phyloP scores from a whole-genome alignment of 2,888 invertebrate species.

The Lysandra coridon region DNA sequence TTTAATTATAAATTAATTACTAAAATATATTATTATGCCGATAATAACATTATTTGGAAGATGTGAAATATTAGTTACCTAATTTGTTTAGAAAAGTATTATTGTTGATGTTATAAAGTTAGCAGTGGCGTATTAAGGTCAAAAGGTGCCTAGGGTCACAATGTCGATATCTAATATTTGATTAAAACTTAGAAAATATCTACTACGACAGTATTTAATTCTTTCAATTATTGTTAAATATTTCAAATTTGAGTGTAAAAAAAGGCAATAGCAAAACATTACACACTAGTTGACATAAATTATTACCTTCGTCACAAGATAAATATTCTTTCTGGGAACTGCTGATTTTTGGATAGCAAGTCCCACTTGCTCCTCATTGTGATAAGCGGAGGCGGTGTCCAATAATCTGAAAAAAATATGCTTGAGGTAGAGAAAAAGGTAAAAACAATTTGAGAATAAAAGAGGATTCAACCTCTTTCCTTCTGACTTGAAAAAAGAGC shows the following conservation, averaged over 20 bases:
- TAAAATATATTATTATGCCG: no score
- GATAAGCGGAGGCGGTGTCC: slow-evolving; percentile 61
- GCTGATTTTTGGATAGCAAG: slow-evolving; percentile 50
- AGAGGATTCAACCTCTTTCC: not conserved
- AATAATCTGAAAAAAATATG: slow-evolving; percentile 50
- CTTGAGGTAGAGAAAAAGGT: not conserved
- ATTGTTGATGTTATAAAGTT: not conserved
- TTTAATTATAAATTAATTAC: no score
- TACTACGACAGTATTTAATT: not conserved
- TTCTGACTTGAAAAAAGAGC: not conserved
- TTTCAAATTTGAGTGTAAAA: not conserved
- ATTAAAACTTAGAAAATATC: not conserved
- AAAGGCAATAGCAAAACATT: not conserved
- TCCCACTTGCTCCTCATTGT: slow-evolving; percentile 60
- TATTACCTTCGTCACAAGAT: slow-evolving; percentile 62
- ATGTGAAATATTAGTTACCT: not conserved
- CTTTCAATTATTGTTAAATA: not conserved
- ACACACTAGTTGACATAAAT: not conserved
- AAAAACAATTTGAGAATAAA: not conserved
- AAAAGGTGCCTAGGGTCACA: not conserved
- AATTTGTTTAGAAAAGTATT: not conserved
- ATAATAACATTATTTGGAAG: not conserved
- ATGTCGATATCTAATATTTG: not conserved
- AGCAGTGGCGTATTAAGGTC: not conserved
- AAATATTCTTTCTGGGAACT: slow-evolving; percentile 58